Evolutionary conservation across 2,113 vertebrate genomes (phyloP).

Genomic region (Thalassoma bifasciatum): DNA sequence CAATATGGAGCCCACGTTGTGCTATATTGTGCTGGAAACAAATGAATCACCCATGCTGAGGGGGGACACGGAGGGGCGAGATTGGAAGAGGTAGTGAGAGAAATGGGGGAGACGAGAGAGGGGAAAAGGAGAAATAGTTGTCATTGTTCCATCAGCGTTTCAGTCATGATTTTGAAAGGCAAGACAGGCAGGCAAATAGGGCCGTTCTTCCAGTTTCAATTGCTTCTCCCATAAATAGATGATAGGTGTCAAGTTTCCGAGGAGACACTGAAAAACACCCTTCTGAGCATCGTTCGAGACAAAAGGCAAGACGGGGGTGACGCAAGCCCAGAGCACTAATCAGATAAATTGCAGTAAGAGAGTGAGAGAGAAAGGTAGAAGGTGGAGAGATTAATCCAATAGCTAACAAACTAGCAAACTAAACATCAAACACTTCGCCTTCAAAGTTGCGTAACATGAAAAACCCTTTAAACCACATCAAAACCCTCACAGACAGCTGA

Average conservation of each 20-base stretch:
- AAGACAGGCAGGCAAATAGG: conserved; percentile 75
- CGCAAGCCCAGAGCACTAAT: conserved; percentile 64
- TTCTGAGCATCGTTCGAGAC: conserved; percentile 55
- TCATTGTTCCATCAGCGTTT: conserved; percentile 79
- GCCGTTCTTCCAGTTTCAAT: conserved; percentile 72
- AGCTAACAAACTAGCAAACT: conserved; percentile 77
- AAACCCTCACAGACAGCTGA: conserved; percentile 71
- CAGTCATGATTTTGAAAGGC: conserved; percentile 69
- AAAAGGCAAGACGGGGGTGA: conserved; percentile 68
- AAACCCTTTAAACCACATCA: conserved; percentile 77
- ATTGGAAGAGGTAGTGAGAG: conserved; percentile 72
- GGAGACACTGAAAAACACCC: conserved; percentile 63
- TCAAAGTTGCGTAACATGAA: conserved; percentile 82
- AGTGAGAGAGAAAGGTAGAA: conserved; percentile 56
- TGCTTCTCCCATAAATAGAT: conserved; percentile 76
- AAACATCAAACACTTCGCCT: conserved; percentile 79
- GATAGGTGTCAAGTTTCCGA: conserved; percentile 70
- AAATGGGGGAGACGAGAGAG: conserved; percentile 65
- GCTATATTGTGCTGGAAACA: conserved; percentile 83
- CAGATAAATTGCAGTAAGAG: conserved; percentile 64
- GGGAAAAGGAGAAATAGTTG: conserved; percentile 68
- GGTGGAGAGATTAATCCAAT: conserved; percentile 71
- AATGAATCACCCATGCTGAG: conserved; percentile 84
- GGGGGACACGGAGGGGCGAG: conserved; percentile 66
- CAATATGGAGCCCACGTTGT: conserved; percentile 74